Base-by-base conservation (phyloP, 2,888 invertebrate species). In the Stictocephala bisonia region DNA sequence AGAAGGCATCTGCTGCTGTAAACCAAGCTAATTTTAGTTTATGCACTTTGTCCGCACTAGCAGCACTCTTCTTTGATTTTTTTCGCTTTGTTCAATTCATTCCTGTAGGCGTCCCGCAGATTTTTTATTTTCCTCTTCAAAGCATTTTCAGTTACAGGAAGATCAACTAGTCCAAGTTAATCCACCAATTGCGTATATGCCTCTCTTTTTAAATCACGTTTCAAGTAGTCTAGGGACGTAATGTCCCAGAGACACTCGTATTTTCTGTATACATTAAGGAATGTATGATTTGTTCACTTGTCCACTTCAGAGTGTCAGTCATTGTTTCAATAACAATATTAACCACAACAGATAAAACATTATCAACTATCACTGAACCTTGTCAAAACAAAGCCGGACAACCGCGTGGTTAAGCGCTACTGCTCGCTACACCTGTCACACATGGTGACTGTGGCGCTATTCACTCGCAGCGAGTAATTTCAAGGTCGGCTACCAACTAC, bases 51-150 rank as follows among this genome's bases (percentile, higher is more conserved):
- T 68, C 31, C 20, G 53, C 20, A 15, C 51, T 48, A 3, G 69
- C 69, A 3, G 35, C 35, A 7, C 40, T 40, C 24, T 31, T 24
- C 31, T 27, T 48, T 24, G 50, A 48, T 13, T 69, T 69, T n/a
- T 35, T 35, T 53, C n/a, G 51, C 51, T 69, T 60, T 60, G 22
- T 60, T 60, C 1, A 60, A 1, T 60, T 60, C 60, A 40, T 60
- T 60, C 18, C 64, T 26, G 13, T 64, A 64, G 26, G 44, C 26
- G 18, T 44, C 64, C 3, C 64, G 41, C n/a, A 64, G 40, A 26
- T 41, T 44, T 64, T 64, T 64, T 26, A 64, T 64, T 44, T 44
- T 64, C 64, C 44, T 64, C 27, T 35, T 64, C 1, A 64, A 18
- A 13, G 11, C 18, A 13, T 64, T 44, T 64, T 64, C 44, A 11